phyloP scores from a whole-genome alignment of 2,113 vertebrate genomes.

The Desmodus rotundus region DNA sequence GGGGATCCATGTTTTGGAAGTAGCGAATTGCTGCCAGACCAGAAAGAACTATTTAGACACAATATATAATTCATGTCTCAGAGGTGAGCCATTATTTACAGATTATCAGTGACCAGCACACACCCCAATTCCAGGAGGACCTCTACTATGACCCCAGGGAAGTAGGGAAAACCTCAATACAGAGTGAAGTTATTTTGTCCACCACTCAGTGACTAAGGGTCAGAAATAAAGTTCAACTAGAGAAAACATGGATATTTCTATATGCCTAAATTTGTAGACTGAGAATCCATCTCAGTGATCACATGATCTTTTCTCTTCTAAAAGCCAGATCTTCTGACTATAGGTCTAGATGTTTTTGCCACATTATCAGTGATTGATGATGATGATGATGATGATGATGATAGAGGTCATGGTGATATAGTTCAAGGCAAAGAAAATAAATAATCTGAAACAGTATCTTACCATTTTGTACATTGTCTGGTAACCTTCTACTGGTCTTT shows the following conservation, averaged over 20 bases:
- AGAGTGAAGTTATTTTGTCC: neutral
- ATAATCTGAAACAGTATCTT: conserved; percentile 31
- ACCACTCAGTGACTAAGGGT: neutral
- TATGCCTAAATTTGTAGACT: neutral
- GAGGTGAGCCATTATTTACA: neutral
- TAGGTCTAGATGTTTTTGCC: neutral
- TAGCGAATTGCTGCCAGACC: neutral
- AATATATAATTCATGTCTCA: neutral
- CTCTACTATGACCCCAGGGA: neutral
- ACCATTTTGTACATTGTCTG: neutral
- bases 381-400: neutral
- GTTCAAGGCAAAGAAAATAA: conserved; percentile 35
- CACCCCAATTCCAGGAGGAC: neutral
- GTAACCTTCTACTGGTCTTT: neutral
- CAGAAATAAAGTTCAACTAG: conserved; percentile 32
- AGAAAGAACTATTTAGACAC: conserved; percentile 22
- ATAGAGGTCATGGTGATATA: neutral
- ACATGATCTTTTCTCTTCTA: neutral
- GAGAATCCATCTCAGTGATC: neutral
- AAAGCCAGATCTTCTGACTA: neutral
- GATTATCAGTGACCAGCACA: neutral
- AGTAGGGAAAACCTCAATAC: neutral
- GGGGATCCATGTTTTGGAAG: neutral
- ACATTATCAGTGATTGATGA: neutral
- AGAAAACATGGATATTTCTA: conserved; percentile 14